Base-by-base conservation (phyloP, 2,888 invertebrate species). In the Beris chalybata region DNA sequence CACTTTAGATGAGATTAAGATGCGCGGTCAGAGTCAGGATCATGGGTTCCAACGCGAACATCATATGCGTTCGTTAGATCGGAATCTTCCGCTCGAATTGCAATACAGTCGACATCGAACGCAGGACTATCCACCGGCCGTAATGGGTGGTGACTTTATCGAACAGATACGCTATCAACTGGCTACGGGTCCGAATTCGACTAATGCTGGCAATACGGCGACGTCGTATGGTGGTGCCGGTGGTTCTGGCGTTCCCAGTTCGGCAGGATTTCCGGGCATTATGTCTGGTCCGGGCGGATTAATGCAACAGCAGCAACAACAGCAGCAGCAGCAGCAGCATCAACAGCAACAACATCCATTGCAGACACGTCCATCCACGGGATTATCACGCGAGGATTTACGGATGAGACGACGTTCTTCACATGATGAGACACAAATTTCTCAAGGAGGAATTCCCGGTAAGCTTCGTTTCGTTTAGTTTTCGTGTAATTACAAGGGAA, bases 31-130 rank as follows among this genome's bases (percentile, higher is more conserved):
- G 29, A 12, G 4, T 7, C 45, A 54, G 31, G 44, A 63, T 15
- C 50, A 53, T 73, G 0, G 74, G 4, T 32, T 32, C 7, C 78
- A 78, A 31, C 77, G 80, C 7, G 80, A 81, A 69, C 80, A 81
- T 70, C 81, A 81, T 59, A 81, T 81, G 81, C 77, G 80, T 57
- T 81, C 81, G 6, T 68, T 81, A 44, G 81, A 81, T 70, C 79
- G 81, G 4, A 81, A 79, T 72, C 69, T 81, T 12, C 81, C 81
- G 0, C 68, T 81, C 3, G 81, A 81, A 66, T 61, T 81, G 65
- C 81, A 81, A 65, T 81, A 80, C 66, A 80, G 79, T 71, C 78
- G 81, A 2, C 81, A 80, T 74, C 78, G 80, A 12, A 74, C 76
- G 65, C 79, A 76, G 63, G 69, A 74, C 57, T 70, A 61, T 53